Base-by-base conservation (phyloP, 2,888 invertebrate species). In the Lithophane leautieri region DNA sequence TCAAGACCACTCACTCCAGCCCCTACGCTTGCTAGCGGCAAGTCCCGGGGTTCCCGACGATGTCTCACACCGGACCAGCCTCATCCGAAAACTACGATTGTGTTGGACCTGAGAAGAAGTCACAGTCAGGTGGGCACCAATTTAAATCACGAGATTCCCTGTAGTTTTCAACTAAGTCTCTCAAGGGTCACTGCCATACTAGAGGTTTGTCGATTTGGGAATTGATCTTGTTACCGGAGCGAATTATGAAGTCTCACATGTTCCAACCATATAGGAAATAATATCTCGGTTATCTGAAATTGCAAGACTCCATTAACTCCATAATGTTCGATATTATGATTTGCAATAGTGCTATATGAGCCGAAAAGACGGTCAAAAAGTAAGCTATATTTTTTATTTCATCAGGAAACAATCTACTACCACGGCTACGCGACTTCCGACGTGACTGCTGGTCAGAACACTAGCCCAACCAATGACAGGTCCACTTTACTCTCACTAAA, bases 1-100 rank as follows among this genome's bases (percentile, higher is more conserved):
- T 98, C 98, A 0, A 96, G 98, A 42, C 98, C 98, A 0, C 93
- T 98, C 82, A 98, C 98, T 0, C 98, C 98, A 0, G 97, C 98
- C 0, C 98, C 98, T 0, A 98, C 98, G 0, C 96, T 98, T 8
- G 97, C 97, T 12, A 98, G 98, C 90, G 97, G 97, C 85, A 96
- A 98, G 92, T 97, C 98, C 69, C 91, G 98, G 89, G 97, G 98
- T 78, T 97, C 98, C 88, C 97, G 98, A 78, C 94, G 98, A 68
- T 98, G 98, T 88, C 97, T 98, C 44, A 98, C 98, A 0, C 98
- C 98, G 0, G 98, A 98, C 91, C 97, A 98, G 61, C 94, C 96
- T 2, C 94, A 95, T 70, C 97, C 97, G 82, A 97, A 97, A 79
- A 98, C 98, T 34, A 95, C 97, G 74, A 97, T 98, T n/a, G 97